Percentiles rank a stretch among this genome's conserved stretches.
Conservation (phyloP, 2,888 invertebrate genomes). For the Coleophora deauratella region DNA sequence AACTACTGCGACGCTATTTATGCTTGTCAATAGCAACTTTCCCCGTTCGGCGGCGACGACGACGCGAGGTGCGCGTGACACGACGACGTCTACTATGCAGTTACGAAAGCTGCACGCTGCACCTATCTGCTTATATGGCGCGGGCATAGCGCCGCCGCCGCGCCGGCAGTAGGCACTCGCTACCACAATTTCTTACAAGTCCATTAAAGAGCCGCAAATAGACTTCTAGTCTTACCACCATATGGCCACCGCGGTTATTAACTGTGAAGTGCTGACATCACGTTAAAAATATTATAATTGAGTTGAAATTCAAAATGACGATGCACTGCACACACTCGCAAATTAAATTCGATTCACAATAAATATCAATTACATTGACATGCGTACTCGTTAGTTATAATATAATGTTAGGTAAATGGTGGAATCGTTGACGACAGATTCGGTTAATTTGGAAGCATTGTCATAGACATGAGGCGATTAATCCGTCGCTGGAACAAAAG, state of each 20-base stretch:
- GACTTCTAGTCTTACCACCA: slow-evolving; percentile 1
- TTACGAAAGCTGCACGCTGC: slow-evolving; percentile 60
- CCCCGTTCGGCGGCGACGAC: slow-evolving; percentile 32
- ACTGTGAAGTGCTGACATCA: slow-evolving; percentile 7
- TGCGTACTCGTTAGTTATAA: too few relatives aligned
- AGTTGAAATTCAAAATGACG: too few relatives aligned
- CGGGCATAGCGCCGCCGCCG: slow-evolving; percentile 25
- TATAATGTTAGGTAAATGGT: too few relatives aligned
- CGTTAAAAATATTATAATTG: too few relatives aligned
- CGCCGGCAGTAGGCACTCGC: slow-evolving; percentile 33
- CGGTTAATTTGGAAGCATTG: slow-evolving; percentile 16
- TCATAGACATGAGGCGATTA: slow-evolving; percentile 19
- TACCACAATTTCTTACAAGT: slow-evolving; percentile 26
- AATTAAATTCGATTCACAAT: too few relatives aligned
- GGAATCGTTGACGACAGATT: slow-evolving; percentile 16
- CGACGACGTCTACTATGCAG: slow-evolving; percentile 46
- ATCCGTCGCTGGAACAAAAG: slow-evolving; percentile 16
- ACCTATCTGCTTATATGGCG: slow-evolving; percentile 31
- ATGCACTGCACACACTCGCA: too few relatives aligned
- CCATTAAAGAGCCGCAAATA: slow-evolving; percentile 9
- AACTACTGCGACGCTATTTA: slow-evolving; percentile 32
- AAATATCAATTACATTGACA: too few relatives aligned
- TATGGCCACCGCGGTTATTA: slow-evolving; percentile 1
- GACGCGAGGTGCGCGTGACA: slow-evolving; percentile 35
- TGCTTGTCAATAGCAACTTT: slow-evolving; percentile 57